Base-by-base conservation (phyloP, 2,888 invertebrate species). In the Limnephilus auricula region DNA sequence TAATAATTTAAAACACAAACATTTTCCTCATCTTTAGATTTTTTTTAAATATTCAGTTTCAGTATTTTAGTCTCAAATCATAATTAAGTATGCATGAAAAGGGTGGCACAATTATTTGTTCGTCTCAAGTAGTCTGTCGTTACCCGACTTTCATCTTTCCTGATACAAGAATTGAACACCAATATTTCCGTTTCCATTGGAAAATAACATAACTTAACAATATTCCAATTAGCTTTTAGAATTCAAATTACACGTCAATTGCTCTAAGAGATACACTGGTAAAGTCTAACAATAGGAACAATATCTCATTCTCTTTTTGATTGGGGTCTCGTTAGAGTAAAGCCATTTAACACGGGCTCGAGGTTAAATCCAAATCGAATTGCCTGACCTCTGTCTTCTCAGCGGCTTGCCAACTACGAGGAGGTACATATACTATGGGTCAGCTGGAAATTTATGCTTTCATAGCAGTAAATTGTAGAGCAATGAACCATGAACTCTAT, bases 311-410 rank as follows among this genome's bases (percentile, higher is more conserved):
- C 87, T 32, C 87, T 79, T 78, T 78, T 88, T 88, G 87, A 78
- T 88, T 79, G 87, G 87, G 87, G 86, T 88, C 34, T 65, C 65
- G 78, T 88, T 78, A 86, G 50, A 86, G 78, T 78, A 78, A 34
- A 78, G 78, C 87, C 65, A 88, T 88, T 88, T 88, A 88, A 78
- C 87, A 88, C 79, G 78, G 78, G 87, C 79, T 87, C 30, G 87
- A 30, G 87, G 87, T 88, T 37, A 88, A 88, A 79, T 88, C 87
- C 87, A 79, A 78, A 78, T 79, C 87, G 78, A 88, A 88, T 88
- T 88, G 78, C 87, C 87, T 88, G 87, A 88, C 87, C 87, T 34
- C 78, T 32, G 40, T 78, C 78, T 78, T 88, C 87, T 78, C 65
- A 34, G 40, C n/a, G 45, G 79, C 87, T 88, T 78, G 13, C 32